phyloP scores from a whole-genome alignment of 2,888 invertebrate species.

The Cerastis leucographa region DNA sequence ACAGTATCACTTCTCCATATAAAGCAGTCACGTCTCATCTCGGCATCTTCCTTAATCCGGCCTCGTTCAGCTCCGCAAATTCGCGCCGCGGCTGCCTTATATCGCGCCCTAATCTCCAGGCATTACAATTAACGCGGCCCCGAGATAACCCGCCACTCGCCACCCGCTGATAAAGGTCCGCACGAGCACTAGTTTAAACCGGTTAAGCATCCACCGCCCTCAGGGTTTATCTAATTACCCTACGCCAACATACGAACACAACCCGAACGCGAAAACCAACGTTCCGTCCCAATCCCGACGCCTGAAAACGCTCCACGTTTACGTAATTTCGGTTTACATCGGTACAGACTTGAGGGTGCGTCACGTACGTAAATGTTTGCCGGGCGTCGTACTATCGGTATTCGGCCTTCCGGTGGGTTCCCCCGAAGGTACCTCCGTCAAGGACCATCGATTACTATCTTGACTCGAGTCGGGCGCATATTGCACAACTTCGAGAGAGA shows the following conservation, averaged over 20 bases:
- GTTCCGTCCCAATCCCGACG: constrained; percentile 70
- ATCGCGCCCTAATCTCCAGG: constrained; percentile 87
- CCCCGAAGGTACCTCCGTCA: constrained; percentile 78
- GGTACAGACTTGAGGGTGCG: constrained; percentile 73
- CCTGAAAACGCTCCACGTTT: constrained; percentile 78
- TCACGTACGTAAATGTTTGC: constrained; percentile 88
- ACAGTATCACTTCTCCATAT: constrained; percentile 62
- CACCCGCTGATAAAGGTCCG: constrained; percentile 89
- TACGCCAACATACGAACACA: constrained; percentile 78
- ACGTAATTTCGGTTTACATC: constrained; percentile 76
- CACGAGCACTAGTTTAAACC: constrained; percentile 87
- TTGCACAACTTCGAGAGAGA: constrained; percentile 84
- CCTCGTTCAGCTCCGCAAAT: constrained; percentile 68
- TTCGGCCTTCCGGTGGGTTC: constrained; percentile 79
- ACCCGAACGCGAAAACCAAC: constrained; percentile 68
- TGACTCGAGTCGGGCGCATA: constrained; percentile 79
- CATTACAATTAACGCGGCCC: constrained; percentile 90
- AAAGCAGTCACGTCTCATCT: constrained; percentile 71
- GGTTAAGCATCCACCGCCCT: constrained; percentile 88
- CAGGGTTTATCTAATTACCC: constrained; percentile 90
- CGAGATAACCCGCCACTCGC: constrained; percentile 89
- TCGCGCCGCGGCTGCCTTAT: constrained; percentile 77
- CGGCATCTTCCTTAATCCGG: constrained; percentile 76
- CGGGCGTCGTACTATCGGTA: constrained; percentile 79
- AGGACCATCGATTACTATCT: constrained; percentile 87